phyloP scores from a whole-genome alignment of 1,140 invertebrate species.

The Cylas formicarius region DNA sequence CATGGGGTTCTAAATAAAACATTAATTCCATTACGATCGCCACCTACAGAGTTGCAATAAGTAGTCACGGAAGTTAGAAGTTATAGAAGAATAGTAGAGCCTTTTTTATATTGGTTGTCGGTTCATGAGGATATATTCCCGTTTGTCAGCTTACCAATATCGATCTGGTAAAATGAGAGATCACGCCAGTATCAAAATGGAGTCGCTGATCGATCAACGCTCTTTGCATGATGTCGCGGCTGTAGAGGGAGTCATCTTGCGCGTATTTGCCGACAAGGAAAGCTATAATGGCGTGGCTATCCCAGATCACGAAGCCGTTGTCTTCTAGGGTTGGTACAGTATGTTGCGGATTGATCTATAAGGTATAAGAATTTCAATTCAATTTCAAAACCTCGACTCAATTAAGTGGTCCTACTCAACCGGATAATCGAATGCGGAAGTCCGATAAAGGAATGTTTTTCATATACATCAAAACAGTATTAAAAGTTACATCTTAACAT shows the following conservation, averaged over 20 bases:
- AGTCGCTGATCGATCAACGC: slow-evolving; percentile 50
- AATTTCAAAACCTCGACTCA: no score
- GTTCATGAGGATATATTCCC: not conserved
- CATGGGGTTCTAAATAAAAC: slow-evolving; percentile 18
- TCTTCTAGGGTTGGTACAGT: slow-evolving; percentile 62
- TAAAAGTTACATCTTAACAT: no score
- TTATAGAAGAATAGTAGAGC: no score
- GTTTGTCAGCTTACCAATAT: slow-evolving; percentile 15
- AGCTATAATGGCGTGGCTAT: slow-evolving; percentile 54
- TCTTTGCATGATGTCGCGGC: slow-evolving; percentile 50
- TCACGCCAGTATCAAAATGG: slow-evolving; percentile 47
- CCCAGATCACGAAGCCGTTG: slow-evolving; percentile 53
- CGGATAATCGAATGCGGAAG: no score
- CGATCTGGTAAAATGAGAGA: slow-evolving; percentile 27
- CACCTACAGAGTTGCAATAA: slow-evolving; percentile 2
- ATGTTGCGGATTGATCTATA: slow-evolving; percentile 62
- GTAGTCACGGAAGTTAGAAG: not conserved
- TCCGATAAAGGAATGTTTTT: no score
- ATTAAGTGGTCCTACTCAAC: no score
- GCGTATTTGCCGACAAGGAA: slow-evolving; percentile 55
- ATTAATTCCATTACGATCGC: no score
- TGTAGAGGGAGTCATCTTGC: slow-evolving; percentile 50
- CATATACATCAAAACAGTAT: no score
- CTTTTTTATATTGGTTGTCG: not conserved
- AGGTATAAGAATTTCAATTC: no score